Evolutionary conservation across 2,888 invertebrate species (phyloP), one percentile per base, ranked within the genome.

Genomic region (Hedya salicella): DNA sequence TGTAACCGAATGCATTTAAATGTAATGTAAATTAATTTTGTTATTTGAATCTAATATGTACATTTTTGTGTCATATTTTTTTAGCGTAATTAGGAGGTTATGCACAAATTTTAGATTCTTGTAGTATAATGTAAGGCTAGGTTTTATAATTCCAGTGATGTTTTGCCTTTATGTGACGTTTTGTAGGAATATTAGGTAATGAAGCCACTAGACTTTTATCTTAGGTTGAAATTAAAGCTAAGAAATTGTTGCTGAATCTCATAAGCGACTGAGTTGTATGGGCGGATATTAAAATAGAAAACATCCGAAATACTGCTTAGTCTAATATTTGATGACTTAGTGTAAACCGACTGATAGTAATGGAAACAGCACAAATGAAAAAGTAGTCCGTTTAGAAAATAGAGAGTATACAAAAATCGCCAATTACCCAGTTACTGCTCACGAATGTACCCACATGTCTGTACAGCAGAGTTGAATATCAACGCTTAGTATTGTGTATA

Each of bases 31-130:
- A 50, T 57, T 42, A 65, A 65, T 65, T 65, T 52, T 25, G 52
- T 52, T 65, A 52, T 19, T 64, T 39, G 54, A 39, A 25, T 54
- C 16, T 48, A 36, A 65, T 59, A 59, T 67, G 62, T 67, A 67
- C 62, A 67, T 67, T 62, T 57, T 67, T 67, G 67, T 67, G 67
- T 67, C 67, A 67, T 67, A 62, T 67, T 63, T 67, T 25, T 62
- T 44, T 56, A 50, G 48, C 13, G n/a, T 30, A 44, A 9, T 49
- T 50, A 65, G 16, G 30, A 61, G 21, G 21, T 46, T 59, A 65
- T 59, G 65, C 65, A 65, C 65, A 65, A 65, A 52, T 32, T 57
- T 44, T 50, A 64, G 44, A 44, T 65, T 52, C 50, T 21, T 5
- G 6, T 21, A 36, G 11, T 36, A 16, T 39, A 25, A 25, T 9